A percentile compares a stretch with the other conserved stretches of the same genome.
These are phyloP conservation scores for Acropora tenuis DNA, from an alignment of 64 coral and sea anemone species.

Conservation along the genomic window DNA sequence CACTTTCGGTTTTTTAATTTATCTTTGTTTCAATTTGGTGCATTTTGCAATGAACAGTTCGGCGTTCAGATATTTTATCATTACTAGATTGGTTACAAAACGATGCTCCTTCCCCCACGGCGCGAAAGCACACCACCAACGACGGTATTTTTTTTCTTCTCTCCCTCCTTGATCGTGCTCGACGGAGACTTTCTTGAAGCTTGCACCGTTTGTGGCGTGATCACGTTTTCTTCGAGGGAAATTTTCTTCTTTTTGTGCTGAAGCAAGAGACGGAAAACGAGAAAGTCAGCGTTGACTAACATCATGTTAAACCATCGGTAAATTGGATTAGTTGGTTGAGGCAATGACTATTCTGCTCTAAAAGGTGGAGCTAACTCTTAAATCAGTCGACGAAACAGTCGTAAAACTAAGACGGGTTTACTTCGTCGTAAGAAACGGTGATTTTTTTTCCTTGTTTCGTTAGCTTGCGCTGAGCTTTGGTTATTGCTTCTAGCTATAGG, in stretches of 20 bases:
- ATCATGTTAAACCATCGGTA: neutral
- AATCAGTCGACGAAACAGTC: no score
- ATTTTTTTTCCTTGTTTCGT: no score
- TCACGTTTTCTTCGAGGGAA: constrained; percentile 45
- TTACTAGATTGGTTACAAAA: neutral
- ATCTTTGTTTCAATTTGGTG: no score
- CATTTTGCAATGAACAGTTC: neutral
- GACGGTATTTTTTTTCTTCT: neutral
- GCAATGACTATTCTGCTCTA: no score
- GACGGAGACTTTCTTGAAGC: neutral
- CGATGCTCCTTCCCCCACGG: neutral
- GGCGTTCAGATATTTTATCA: neutral
- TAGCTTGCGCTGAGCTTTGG: no score
- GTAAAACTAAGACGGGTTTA: no score
- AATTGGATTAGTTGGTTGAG: no score
- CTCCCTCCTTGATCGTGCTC: neutral
- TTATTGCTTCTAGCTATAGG: no score
- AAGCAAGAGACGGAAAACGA: neutral
- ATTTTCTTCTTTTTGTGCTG: constrained; percentile 56
- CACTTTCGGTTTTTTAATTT: no score
- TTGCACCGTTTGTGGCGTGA: constrained; percentile 18
- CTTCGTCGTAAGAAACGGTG: no score
- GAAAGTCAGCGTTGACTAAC: neutral
- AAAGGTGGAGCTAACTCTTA: no score
- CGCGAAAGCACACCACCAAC: neutral